phyloP scores from a whole-genome alignment of 1,140 invertebrate species.

The Pogonognathellus flavescens region DNA sequence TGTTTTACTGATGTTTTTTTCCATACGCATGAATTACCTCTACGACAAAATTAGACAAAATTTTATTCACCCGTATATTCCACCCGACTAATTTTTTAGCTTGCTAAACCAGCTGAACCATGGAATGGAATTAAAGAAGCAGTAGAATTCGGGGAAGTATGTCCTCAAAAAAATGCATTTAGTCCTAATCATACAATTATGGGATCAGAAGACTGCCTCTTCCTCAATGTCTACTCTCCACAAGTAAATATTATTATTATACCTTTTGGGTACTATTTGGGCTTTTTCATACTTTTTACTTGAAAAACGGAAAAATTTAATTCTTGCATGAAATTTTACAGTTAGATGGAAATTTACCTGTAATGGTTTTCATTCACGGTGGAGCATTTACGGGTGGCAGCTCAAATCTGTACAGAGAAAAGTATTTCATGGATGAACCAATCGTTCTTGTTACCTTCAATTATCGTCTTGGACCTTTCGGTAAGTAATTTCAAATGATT shows the following conservation, averaged over 20 bases:
- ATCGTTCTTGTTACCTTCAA: not conserved
- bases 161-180: not conserved
- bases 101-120: not conserved
- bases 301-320: no score
- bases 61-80: no score
- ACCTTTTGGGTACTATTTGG: no score
- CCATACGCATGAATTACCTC: no score
- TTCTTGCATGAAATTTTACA: no score
- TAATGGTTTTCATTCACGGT: not conserved
- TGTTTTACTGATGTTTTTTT: no score
- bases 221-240: not conserved
- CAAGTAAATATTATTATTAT: no score
- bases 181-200: not conserved
- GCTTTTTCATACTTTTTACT: no score
- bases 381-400: not conserved
- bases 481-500: not conserved
- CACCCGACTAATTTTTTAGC: no score
- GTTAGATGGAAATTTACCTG: not conserved
- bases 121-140: not conserved
- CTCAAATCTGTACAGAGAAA: not conserved
- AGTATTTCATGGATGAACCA: not conserved
- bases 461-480: not conserved
- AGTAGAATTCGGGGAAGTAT: not conserved
- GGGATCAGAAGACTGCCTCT: not conserved
- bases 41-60: no score